Conservation (phyloP, 2,888 invertebrate genomes). For the Aphidius colemani region DNA sequence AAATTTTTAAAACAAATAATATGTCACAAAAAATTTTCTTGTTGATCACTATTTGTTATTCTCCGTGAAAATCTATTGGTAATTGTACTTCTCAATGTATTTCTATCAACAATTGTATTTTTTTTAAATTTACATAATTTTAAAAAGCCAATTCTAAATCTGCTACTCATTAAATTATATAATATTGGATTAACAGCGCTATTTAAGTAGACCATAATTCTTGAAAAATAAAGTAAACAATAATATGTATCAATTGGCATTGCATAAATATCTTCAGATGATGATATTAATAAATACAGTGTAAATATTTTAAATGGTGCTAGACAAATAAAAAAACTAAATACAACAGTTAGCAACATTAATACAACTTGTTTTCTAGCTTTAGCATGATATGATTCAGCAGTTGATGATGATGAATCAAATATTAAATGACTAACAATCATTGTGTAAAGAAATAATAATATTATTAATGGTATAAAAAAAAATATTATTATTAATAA, state of each 20-base stretch:
- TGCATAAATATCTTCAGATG: conserved; percentile 70
- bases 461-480: conserved; percentile 77
- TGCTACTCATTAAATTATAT: conserved; percentile 91
- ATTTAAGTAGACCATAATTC: conserved; percentile 86
- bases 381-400: conserved; percentile 72
- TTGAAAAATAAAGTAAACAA: conserved; percentile 80
- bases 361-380: conserved; percentile 82
- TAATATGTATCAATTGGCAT: conserved; percentile 81
- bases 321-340: conserved; percentile 86
- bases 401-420: conserved; percentile 71
- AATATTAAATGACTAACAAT: conserved; percentile 84
- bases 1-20: too few species aligned
- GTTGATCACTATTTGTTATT: conserved; percentile 44
- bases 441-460: conserved; percentile 79
- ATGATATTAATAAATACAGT: conserved; percentile 80
- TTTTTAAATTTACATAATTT: conserved; percentile 69
- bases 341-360: conserved; percentile 84
- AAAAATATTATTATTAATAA: conserved; percentile 78
- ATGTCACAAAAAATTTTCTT: conserved; percentile 51
- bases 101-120: conserved; percentile 56
- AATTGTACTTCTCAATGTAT: conserved; percentile 63
- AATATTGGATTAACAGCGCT: conserved; percentile 89
- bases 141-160: conserved; percentile 82
- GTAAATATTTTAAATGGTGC: conserved; percentile 85
- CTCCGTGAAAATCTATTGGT: conserved; percentile 42